Evolutionary conservation across 1,140 invertebrate species (phyloP).

Genomic region (Neomicropteryx cornuta): DNA sequence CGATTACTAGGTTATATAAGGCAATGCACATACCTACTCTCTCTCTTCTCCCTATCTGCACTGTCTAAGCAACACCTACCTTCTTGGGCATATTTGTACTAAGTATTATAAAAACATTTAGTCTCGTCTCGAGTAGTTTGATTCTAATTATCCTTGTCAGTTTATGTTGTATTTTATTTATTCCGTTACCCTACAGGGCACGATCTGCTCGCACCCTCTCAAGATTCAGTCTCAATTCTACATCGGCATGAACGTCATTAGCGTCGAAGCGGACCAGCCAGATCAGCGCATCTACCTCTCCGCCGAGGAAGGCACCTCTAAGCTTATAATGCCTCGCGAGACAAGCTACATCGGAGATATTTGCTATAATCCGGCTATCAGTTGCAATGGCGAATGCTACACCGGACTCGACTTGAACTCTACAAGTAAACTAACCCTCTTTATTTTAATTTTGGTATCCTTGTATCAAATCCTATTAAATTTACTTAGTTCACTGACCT

Average conservation of each 20-base stretch:
- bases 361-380: constrained; percentile 8
- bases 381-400: constrained; percentile 12
- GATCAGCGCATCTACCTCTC: constrained; percentile 7
- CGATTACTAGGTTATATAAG: background rate
- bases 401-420: constrained; percentile 12
- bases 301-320: background rate
- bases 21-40: no score
- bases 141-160: background rate
- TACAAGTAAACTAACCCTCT: constrained; percentile 11
- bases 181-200: constrained; percentile 48
- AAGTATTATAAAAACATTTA: constrained; percentile 5
- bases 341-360: constrained; percentile 9
- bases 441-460: no score
- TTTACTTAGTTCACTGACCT: no score
- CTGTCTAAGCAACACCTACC: no score
- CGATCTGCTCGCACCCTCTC: constrained; percentile 54
- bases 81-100: background rate
- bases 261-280: constrained; percentile 9
- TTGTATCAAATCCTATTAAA: no score
- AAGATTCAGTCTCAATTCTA: constrained; percentile 13
- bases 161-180: constrained; percentile 1
- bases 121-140: background rate
- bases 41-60: no score
- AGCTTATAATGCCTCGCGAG: constrained; percentile 6
- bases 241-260: constrained; percentile 12